Evolutionary conservation across 2,797 vertebrate genomes (phyloP).

Genomic region (Hozukius guyotensis): DNA sequence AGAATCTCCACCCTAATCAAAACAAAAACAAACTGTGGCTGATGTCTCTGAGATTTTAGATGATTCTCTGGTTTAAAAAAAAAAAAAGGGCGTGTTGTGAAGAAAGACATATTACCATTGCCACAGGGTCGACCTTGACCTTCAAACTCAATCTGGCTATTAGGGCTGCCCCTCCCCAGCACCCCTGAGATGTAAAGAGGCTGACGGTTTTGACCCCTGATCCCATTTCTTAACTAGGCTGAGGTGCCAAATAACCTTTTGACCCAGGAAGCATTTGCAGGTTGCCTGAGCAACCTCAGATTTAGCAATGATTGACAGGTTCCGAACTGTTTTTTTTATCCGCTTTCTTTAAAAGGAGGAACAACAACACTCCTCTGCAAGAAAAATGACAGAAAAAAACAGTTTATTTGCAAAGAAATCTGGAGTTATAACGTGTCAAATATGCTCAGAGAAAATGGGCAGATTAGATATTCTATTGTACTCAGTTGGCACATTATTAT

Average conservation of each 20-base stretch:
- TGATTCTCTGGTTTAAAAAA: constrained; percentile 43
- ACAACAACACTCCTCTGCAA: constrained; percentile 28
- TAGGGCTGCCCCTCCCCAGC: constrained; percentile 79
- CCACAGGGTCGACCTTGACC: constrained; percentile 86
- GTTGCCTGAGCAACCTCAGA: constrained; percentile 84
- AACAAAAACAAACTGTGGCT: constrained; percentile 72
- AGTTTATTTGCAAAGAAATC: constrained; percentile 27
- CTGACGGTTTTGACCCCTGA: constrained; percentile 87
- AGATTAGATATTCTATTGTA: constrained; percentile 77
- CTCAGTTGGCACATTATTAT: constrained; percentile 68
- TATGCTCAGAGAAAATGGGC: constrained; percentile 47
- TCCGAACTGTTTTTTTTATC: constrained; percentile 48
- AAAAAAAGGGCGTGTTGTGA: constrained; percentile 56
- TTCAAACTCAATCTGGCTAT: constrained; percentile 89
- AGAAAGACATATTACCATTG: constrained; percentile 82
- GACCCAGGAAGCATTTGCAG: constrained; percentile 86
- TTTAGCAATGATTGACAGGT: constrained; percentile 83
- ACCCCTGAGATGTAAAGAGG: constrained; percentile 85
- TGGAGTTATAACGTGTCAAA: constrained; percentile 32
- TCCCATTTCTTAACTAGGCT: constrained; percentile 89
- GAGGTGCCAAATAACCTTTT: constrained; percentile 86
- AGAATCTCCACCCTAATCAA: constrained; percentile 66
- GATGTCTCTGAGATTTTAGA: constrained; percentile 55
- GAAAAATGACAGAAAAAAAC: constrained; percentile 24
- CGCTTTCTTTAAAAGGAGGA: constrained; percentile 24